Conservation (phyloP, 2,888 invertebrate genomes). For the Gastracanthus pulcherrimus region DNA sequence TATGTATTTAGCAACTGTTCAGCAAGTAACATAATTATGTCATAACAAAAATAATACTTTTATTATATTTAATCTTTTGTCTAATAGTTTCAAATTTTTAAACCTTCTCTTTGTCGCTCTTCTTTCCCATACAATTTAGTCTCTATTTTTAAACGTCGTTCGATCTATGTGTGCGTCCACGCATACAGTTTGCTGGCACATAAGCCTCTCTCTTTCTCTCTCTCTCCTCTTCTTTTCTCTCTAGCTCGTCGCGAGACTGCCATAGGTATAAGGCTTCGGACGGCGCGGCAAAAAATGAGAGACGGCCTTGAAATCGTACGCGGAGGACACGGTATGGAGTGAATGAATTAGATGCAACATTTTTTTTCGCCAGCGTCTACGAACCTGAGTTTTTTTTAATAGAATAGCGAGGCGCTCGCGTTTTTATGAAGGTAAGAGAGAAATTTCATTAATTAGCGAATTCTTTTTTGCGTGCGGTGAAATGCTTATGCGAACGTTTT, state of each 20-base stretch:
- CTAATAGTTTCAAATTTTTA: too few relatives aligned
- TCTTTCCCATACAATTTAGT: background rate
- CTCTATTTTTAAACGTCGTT: constrained; percentile 37
- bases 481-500: too few relatives aligned
- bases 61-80: too few relatives aligned
- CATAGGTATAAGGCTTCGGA: background rate
- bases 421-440: too few relatives aligned
- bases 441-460: too few relatives aligned
- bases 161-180: background rate
- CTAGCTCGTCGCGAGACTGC: background rate
- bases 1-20: too few relatives aligned
- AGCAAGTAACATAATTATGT: too few relatives aligned
- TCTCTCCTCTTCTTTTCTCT: background rate
- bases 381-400: background rate
- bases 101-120: background rate
- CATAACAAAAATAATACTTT: too few relatives aligned
- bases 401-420: too few relatives aligned
- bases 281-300: constrained; percentile 13
- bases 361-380: background rate
- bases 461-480: too few relatives aligned
- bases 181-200: background rate
- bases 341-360: constrained; percentile 23
- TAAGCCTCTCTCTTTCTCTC: constrained; percentile 18
- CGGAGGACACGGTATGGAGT: background rate
- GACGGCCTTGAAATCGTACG: constrained; percentile 38